Evolutionary conservation across 2,113 vertebrate genomes (phyloP).

Genomic region (Bucco capensis): DNA sequence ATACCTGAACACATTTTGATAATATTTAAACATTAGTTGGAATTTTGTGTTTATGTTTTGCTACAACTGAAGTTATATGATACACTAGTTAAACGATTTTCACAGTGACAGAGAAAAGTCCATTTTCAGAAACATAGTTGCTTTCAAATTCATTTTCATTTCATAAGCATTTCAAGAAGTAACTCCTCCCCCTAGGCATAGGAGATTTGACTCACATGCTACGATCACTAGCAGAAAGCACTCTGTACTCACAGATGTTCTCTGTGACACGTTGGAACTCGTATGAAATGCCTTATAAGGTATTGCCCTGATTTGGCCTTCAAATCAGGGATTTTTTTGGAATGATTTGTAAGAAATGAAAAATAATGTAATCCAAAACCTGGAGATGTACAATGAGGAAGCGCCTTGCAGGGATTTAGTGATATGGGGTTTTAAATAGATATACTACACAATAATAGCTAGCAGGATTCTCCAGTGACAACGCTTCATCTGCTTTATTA

Average conservation of each 20-base stretch:
- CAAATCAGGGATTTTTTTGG: background rate
- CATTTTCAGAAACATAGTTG: background rate
- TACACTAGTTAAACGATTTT: background rate
- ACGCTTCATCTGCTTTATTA: background rate
- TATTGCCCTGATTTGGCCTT: background rate
- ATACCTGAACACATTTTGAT: background rate
- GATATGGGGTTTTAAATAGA: background rate
- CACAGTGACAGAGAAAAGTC: background rate
- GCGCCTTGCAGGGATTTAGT: background rate
- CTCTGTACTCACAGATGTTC: background rate
- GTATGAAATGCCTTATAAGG: slow-evolving; percentile 54
- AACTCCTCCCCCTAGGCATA: background rate
- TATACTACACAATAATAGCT: background rate
- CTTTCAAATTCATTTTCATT: background rate
- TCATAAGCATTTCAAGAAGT: background rate
- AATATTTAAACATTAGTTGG: background rate
- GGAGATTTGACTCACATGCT: slow-evolving; percentile 6
- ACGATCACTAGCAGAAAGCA: background rate
- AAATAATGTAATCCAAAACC: background rate
- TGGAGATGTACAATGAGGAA: background rate
- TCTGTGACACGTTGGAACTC: background rate
- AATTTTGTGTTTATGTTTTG: background rate
- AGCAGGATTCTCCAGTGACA: background rate
- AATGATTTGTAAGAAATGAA: background rate
- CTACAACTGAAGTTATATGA: background rate